phyloP scores from a whole-genome alignment of 2,888 invertebrate species.

The Ophion ellenae region DNA sequence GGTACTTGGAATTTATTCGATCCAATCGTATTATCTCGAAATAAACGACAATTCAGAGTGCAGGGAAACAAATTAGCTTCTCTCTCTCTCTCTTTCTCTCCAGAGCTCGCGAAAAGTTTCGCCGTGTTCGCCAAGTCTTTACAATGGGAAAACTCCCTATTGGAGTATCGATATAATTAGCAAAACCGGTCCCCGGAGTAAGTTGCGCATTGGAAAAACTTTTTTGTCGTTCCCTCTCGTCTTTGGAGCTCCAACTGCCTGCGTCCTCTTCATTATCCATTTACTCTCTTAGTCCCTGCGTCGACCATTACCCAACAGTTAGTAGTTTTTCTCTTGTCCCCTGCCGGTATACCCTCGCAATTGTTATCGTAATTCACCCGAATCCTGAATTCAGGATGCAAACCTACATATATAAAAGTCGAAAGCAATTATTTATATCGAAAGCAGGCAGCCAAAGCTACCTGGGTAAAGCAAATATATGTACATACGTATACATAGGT shows the following conservation, averaged over 20 bases:
- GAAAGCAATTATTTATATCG: conserved; percentile 36
- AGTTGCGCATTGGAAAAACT: conserved; percentile 42
- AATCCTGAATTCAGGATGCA: conserved; percentile 20
- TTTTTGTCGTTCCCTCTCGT: conserved; percentile 48
- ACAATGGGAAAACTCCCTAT: conserved; percentile 41
- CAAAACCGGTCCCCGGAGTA: conserved; percentile 29
- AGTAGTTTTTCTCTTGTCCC: conserved; percentile 9
- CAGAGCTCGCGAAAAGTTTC: conserved; percentile 38
- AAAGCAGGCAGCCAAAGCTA: conserved; percentile 38
- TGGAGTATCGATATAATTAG: conserved; percentile 59
- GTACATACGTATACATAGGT: not conserved
- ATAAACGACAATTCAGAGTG: conserved; percentile 28
- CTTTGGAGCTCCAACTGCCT: conserved; percentile 30
- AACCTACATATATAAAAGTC: conserved; percentile 9
- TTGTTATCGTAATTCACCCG: conserved; percentile 57
- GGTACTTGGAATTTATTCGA: conserved; percentile 38
- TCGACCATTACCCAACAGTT: conserved; percentile 38
- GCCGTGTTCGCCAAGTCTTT: conserved; percentile 41
- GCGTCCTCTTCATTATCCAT: conserved; percentile 52
- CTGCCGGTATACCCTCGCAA: not conserved
- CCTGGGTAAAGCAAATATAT: conserved; percentile 29
- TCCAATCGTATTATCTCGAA: conserved; percentile 23
- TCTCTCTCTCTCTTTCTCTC: not conserved
- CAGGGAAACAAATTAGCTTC: conserved; percentile 29
- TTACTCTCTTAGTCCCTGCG: conserved; percentile 67